Base-by-base conservation (phyloP, 2,797 vertebrate species). In the Mallotus villosus region DNA sequence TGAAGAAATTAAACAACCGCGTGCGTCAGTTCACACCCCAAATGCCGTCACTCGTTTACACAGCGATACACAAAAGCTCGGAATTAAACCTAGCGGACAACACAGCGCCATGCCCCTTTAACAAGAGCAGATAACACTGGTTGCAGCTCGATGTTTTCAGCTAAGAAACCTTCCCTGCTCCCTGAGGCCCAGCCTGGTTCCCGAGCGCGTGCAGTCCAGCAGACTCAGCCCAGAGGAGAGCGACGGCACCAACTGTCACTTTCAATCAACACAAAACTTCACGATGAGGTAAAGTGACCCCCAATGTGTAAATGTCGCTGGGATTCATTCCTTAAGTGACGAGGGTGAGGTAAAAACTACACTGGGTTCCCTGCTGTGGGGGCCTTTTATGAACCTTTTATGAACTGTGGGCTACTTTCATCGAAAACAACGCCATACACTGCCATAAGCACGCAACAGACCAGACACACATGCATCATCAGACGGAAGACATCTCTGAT, bases 301-400 rank as follows among this genome's bases (percentile, higher is more conserved):
- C 84, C 89, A 82, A 78, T 81, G 87, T 85, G 82, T 80, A 87
- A 86, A 90, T 87, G 63, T 83, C 55, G 78, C 65, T 80, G 68
- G 75, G 85, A 88, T 89, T 89, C 88, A 90, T 84, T 75, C 81
- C 82, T 19, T 76, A 84, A 49, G 61, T 72, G 76, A 78, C 77
- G 71, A 80, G 88, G 88, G 87, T 88, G 90, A 87, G 90, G 83
- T 64, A 59, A 85, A 85, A 89, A 79, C 82, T 76, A 74, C 78
- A 69, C 61, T 66, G 1, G 19, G 76, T 80, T 85, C 71, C 75
- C 53, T 71, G 79, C 77, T 71, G 74, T 74, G 5, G 12, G 46
- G 32, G 37, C 79, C 63, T 77, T 63, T 67, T 81, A 84, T 82
- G 67, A 83, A 78, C 79, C 63, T 77, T 63, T 67, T 81, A 84